A percentile compares a stretch with the other conserved stretches of the same genome.
Evolutionary conservation across 2,797 vertebrate genomes (phyloP).

Genomic region (Gambusia yucatana): DNA sequence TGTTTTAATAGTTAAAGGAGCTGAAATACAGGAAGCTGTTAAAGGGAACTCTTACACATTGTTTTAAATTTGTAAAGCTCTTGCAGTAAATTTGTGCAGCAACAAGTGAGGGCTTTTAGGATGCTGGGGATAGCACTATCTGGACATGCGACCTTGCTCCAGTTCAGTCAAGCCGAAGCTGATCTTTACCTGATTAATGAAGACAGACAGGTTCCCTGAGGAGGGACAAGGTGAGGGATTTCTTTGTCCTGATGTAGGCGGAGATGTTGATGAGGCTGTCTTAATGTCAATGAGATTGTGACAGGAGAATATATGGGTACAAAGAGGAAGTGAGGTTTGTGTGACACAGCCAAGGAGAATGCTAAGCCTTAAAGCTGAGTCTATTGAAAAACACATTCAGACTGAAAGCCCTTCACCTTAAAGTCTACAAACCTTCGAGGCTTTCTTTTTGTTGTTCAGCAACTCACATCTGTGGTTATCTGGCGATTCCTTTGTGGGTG

Average conservation of each 20-base stretch:
- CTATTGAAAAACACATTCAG: slow-evolving; percentile 4
- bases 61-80: not conserved
- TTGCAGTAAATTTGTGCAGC: not conserved
- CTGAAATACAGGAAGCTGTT: not conserved
- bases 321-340: slow-evolving; percentile 1
- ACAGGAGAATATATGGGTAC: not conserved
- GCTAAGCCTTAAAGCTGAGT: not conserved
- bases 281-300: not conserved
- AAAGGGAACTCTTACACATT: not conserved
- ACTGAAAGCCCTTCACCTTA: not conserved
- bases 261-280: not conserved
- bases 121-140: not conserved
- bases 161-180: not conserved
- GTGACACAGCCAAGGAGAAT: slow-evolving; percentile 1
- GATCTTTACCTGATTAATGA: slow-evolving; percentile 2
- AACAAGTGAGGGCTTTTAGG: not conserved
- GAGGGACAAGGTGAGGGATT: not conserved
- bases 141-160: not conserved
- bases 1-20: not conserved
- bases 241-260: not conserved
- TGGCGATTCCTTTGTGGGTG: not conserved
- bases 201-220: not conserved
- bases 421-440: slow-evolving; percentile 1
- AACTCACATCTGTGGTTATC: not conserved
- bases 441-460: slow-evolving; percentile 12